phyloP scores from a whole-genome alignment of 2,888 invertebrate species.

The Phrixothrix hirtus region DNA sequence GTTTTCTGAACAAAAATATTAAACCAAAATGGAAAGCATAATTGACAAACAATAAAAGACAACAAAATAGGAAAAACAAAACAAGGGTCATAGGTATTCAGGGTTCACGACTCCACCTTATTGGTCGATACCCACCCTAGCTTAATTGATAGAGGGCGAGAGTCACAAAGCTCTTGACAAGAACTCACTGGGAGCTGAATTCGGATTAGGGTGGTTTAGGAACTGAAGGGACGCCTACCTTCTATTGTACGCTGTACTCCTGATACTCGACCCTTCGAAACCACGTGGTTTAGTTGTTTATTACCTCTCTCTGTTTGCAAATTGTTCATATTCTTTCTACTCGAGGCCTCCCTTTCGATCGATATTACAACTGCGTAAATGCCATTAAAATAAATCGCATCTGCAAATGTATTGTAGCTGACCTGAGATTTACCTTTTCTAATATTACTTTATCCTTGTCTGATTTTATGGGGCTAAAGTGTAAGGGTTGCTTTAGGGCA shows the following conservation, averaged over 20 bases:
- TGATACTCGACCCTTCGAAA: slow-evolving; percentile 46
- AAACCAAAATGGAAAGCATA: too few species aligned
- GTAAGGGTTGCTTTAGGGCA: too few species aligned
- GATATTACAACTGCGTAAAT: too few species aligned
- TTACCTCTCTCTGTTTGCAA: background rate
- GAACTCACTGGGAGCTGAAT: slow-evolving; percentile 11
- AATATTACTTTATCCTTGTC: too few species aligned
- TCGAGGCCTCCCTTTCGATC: too few species aligned
- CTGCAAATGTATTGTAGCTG: too few species aligned
- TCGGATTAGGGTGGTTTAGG: slow-evolving; percentile 30
- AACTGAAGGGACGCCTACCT: slow-evolving; percentile 38
- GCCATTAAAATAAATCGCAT: too few species aligned
- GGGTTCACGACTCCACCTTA: slow-evolving; percentile 28
- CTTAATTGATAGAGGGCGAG: slow-evolving; percentile 34
- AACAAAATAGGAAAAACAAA: slow-evolving; percentile 1
- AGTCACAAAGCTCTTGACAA: slow-evolving; percentile 23
- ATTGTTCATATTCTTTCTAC: too few species aligned
- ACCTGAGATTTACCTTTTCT: too few species aligned
- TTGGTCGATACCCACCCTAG: slow-evolving; percentile 34
- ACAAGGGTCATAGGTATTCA: slow-evolving; percentile 17
- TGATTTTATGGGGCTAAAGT: too few species aligned
- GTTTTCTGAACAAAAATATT: too few species aligned
- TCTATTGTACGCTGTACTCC: slow-evolving; percentile 40
- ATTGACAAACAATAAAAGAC: slow-evolving; percentile 1
- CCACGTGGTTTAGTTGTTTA: slow-evolving; percentile 39